Evolutionary conservation across 2,797 vertebrate genomes (phyloP), one percentile per base, ranked within the genome.

Genomic region (Rhinogobio ventralis): DNA sequence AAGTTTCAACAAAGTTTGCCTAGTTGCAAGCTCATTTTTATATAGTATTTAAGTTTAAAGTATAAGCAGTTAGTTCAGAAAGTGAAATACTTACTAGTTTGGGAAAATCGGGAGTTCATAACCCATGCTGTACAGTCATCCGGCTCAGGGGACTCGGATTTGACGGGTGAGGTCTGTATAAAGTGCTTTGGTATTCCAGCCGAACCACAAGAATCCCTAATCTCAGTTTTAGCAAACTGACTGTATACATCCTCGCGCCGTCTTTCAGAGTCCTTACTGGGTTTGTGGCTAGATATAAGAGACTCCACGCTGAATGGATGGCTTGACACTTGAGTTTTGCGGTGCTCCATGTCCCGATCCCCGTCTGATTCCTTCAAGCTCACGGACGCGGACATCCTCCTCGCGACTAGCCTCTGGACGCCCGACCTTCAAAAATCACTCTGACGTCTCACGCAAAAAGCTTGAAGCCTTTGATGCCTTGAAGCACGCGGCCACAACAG

Each of bases 271-370:
- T 87, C 72, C 20, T 73, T 67, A 33, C 81, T 81, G 55, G 86
- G 85, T 78, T 89, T 94, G 78, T 90, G 89, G 13, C 89, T 87
- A 57, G 94, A 92, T 90, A 96, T 95, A 11, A 96, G 92, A 73
- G 95, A 94, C 89, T 96, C 95, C 81, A 96, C 95, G 91, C 95
- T 96, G 92, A 96, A 96, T 10, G 95, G 94, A 68, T 90, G 91
- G 4, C 86, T 91, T 49, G 72, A 87, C 78, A 39, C 88, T 20
- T 90, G 85, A 15, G 46, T 20, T 86, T 85, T 86, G 69, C 90
- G 4, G 46, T 83, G 87, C 86, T 92, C 87, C 88, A 79, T 90
- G 46, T 86, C 51, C 39, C 73, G 82, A 23, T 87, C 90, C 49
- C 80, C n/a, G 81, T 66, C 86, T 57, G 78, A 91, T 91, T 87